A percentile compares a stretch with the other conserved stretches of the same genome.
Evolutionary conservation across 1,140 invertebrate genomes (phyloP).

Genomic region (Trypoxylus dichotomus): DNA sequence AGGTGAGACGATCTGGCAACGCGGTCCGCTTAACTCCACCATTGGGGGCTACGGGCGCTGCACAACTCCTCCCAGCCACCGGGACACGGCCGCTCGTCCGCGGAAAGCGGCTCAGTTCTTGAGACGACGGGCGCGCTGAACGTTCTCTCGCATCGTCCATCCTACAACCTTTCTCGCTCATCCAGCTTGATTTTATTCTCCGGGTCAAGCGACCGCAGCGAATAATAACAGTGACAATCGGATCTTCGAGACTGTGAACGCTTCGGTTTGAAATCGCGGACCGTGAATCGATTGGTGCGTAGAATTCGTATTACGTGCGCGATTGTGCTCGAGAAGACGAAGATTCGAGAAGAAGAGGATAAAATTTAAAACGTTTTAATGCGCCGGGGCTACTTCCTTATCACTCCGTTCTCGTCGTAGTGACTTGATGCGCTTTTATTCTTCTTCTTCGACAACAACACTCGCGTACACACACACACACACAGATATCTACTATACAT

Average conservation of each 20-base stretch:
- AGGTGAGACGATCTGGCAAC: slow-evolving; percentile 43
- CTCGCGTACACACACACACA: neutral
- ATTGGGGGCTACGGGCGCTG: slow-evolving; percentile 39
- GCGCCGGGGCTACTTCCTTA: neutral
- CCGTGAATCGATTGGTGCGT: neutral
- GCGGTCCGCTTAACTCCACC: slow-evolving; percentile 39
- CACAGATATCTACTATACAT: neutral
- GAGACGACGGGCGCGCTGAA: slow-evolving; percentile 30
- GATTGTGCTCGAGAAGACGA: neutral
- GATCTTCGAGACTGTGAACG: neutral
- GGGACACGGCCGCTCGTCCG: slow-evolving; percentile 26
- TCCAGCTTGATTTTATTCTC: neutral
- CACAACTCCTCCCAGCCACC: slow-evolving; percentile 48
- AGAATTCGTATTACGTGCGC: neutral
- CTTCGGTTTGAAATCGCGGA: neutral
- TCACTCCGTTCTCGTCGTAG: neutral
- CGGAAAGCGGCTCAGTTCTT: slow-evolving; percentile 38
- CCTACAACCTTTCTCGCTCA: slow-evolving; percentile 32
- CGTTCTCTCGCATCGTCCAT: slow-evolving; percentile 29
- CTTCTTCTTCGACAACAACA: neutral
- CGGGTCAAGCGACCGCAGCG: neutral
- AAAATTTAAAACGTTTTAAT: neutral
- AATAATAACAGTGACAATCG: neutral
- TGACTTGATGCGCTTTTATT: neutral
- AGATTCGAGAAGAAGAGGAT: neutral